Evolutionary conservation across 2,113 vertebrate genomes (phyloP).

Genomic region (Psammodynastes pulverulentus): DNA sequence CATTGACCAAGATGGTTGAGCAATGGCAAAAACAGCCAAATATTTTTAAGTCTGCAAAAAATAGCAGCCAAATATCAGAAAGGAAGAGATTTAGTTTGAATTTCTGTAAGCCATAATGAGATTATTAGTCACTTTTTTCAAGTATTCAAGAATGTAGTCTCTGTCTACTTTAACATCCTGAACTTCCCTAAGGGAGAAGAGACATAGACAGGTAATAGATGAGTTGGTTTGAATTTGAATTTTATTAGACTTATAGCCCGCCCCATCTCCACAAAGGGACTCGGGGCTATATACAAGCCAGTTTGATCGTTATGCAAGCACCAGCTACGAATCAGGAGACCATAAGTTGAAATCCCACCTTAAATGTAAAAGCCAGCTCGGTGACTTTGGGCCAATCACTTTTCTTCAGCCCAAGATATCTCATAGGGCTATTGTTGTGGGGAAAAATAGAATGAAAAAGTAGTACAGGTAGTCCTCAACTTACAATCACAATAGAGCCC

Average conservation of each 20-base stretch:
- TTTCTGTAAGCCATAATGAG: background rate
- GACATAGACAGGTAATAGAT: background rate
- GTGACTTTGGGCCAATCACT: background rate
- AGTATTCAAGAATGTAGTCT: background rate
- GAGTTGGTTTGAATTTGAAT: too few relatives aligned
- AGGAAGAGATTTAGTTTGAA: background rate
- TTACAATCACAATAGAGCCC: background rate
- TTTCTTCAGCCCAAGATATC: background rate
- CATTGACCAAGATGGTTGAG: background rate
- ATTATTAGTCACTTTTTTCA: background rate
- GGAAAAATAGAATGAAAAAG: background rate
- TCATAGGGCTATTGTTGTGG: background rate
- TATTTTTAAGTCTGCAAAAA: slow-evolving; percentile 7
- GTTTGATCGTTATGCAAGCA: background rate
- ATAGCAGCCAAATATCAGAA: background rate
- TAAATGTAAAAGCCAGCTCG: too few relatives aligned
- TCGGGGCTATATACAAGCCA: background rate
- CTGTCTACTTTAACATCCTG: background rate
- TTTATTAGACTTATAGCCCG: too few relatives aligned
- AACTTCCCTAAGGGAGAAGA: background rate
- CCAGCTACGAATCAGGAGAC: background rate
- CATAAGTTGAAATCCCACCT: background rate
- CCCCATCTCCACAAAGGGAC: too few relatives aligned
- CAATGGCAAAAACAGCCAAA: slow-evolving; percentile 18
- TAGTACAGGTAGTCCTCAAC: background rate